Evolutionary conservation across 2,888 invertebrate genomes (phyloP), one percentile per base, ranked within the genome.

Genomic region (Volucella inflata): DNA sequence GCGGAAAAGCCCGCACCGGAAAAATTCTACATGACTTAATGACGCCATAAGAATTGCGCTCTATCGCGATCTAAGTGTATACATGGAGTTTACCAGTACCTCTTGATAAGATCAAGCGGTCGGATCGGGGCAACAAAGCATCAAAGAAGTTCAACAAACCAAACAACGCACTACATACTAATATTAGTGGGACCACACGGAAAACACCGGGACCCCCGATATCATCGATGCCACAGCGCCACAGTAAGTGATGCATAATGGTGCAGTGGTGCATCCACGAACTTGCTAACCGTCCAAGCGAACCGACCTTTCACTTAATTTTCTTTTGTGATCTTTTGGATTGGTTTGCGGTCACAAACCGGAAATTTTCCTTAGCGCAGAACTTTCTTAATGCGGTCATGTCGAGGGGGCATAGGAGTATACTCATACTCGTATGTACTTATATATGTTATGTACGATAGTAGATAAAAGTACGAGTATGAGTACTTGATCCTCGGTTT

Each of bases 51-150:
- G 51, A 16, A 48, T 38, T 30, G 48, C 67, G 48, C 67, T 83
- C 78, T 74, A 83, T 65, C 62, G 74, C 55, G n/a, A 48, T 83
- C 74, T 62, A 55, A 64, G 82, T 72, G 77, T 74, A 50, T 75
- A n/a, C 46, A 36, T 42, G 53, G 48, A 44, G 64, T 65, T 64
- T 82, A 60, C 30, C 6, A 30, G 30, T 30, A 30, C 60, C 77
- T 77, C 77, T 77, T 77, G 83, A 78, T 83, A 78, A 83, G 74
- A 83, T 83, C 83, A 83, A 78, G 83, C 64, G 68, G 78, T 78
- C 55, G 71, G 14, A 67, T 59, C 53, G 57, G 50, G 64, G 62
- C 75, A 80, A 48, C 55, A 60, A 74, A 74, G 68, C 80, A 72
- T 10, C 72, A 48, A 74, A 53, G 59, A 71, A 72, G 78, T 83